phyloP scores from a whole-genome alignment of 2,888 invertebrate species.

The Philereme transversata region DNA sequence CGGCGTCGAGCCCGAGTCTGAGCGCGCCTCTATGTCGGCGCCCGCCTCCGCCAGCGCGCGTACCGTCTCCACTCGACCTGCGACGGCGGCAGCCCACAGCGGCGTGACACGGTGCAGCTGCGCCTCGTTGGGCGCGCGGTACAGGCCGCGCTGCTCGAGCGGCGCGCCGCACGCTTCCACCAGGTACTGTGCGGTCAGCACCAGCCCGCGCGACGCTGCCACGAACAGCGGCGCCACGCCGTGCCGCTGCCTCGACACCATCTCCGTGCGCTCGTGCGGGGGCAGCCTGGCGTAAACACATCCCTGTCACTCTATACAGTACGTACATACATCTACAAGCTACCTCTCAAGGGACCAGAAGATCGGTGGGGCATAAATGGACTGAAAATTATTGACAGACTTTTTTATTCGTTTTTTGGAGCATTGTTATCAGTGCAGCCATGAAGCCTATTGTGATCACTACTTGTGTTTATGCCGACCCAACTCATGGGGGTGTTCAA shows the following conservation, averaged over 20 bases:
- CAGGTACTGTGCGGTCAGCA: conserved; percentile 93
- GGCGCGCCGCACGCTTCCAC: conserved; percentile 92
- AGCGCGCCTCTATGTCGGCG: conserved; percentile 93
- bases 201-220: conserved; percentile 90
- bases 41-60: conserved; percentile 90
- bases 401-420: no score
- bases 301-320: neutral
- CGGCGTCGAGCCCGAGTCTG: conserved; percentile 94
- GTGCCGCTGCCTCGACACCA: conserved; percentile 71
- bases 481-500: no score
- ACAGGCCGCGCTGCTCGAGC: conserved; percentile 93
- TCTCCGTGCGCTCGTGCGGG: conserved; percentile 82
- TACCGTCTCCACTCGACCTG: conserved; percentile 90
- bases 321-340: no score
- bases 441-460: no score
- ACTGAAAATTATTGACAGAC: no score
- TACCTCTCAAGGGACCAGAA: no score
- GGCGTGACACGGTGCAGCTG: conserved; percentile 93
- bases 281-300: conserved; percentile 68
- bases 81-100: conserved; percentile 96
- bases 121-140: conserved; percentile 91
- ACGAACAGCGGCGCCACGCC: conserved; percentile 91
- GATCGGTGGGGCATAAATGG: no score
- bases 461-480: no score
- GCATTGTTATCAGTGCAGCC: no score